Evolutionary conservation across 2,888 invertebrate genomes (phyloP), one percentile per base, ranked within the genome.

Genomic region (Sarcophaga carnaria): DNA sequence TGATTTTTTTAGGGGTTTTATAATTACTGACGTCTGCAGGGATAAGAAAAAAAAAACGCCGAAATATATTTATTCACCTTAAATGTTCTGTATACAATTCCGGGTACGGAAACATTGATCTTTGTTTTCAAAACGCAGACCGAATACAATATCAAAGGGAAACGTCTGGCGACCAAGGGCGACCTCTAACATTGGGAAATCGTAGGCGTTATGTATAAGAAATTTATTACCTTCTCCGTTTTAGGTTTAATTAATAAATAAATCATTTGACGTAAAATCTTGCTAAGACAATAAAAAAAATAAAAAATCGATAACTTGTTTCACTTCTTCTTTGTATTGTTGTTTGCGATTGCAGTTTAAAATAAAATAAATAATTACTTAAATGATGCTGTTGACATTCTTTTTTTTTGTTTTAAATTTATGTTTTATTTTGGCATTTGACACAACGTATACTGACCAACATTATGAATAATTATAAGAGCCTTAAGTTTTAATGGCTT

Each of bases 381-480:
- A 60, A n/a, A 47, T 17, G 45, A 71, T 64, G 27, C 37, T 77
- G 70, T 14, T 37, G 70, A 81, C 60, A 67, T 80, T 66, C 14
- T 11, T 64, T 37, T 49, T 14, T 49, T 54, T 54, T 67, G 4
- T 47, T 67, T 67, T 47, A 11, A 11, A 20, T 37, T 67, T 67
- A 20, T 67, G 20, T 67, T 45, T 66, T 54, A 54, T 54, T 54
- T 54, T 54, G 54, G 54, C 17, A 4, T 54, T 54, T 54, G 4
- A 54, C 17, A 54, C 14, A 67, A 12, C 67, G n/a, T 8, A 67
- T 20, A 67, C 20, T n/a, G 67, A 67, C 20, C 37, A 47, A 67
- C 45, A 20, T 71, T 71, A 59, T 77, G 64, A 66, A 77, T 66
- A 67, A 83, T 77, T 77, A 60, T 71, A 78, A 77, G 66, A 74